Percentiles rank a stretch among this genome's conserved stretches.
Evolutionary conservation across 2,113 vertebrate genomes (phyloP).

Genomic region (Dolichotis patagonum): DNA sequence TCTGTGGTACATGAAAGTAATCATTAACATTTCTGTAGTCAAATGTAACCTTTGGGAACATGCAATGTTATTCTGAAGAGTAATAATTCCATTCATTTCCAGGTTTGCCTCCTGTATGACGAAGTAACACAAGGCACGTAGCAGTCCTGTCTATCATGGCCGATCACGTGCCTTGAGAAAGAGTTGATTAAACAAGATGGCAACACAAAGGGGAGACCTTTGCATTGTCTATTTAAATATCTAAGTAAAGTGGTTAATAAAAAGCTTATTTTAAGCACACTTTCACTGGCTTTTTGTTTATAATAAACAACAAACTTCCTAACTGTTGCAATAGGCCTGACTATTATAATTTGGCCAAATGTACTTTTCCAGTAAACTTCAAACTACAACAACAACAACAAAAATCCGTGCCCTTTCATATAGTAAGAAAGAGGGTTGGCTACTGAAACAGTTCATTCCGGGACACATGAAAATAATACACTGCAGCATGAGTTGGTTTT

Average conservation of each 20-base stretch:
- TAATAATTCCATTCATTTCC: conserved; percentile 76
- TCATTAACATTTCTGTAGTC: conserved; percentile 80
- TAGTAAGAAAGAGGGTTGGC: conserved; percentile 83
- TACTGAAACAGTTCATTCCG: conserved; percentile 87
- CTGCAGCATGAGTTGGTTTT: conserved; percentile 87
- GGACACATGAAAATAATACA: conserved; percentile 89
- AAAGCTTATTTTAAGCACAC: conserved; percentile 90
- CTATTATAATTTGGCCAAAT: conserved; percentile 87
- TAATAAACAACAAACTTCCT: conserved; percentile 86
- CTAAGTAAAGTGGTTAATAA: conserved; percentile 86
- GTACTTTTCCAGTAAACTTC: conserved; percentile 88
- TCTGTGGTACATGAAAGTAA: conserved; percentile 80
- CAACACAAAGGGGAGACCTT: conserved; percentile 88
- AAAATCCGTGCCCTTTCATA: conserved; percentile 82
- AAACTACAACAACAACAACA: conserved; percentile 72
- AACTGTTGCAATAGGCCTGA: conserved; percentile 82
- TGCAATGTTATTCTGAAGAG: conserved; percentile 80
- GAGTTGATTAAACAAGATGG: conserved; percentile 83
- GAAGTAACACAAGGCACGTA: conserved; percentile 76
- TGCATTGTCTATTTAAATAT: conserved; percentile 89
- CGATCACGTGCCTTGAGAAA: conserved; percentile 85
- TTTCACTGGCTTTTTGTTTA: conserved; percentile 88
- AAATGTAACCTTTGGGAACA: conserved; percentile 83
- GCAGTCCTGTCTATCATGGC: conserved; percentile 81
- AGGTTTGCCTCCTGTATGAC: conserved; percentile 78